Conservation (phyloP, 37 sponge, comb jelly and placozoan species). For the Amphimedon queenslandica region DNA sequence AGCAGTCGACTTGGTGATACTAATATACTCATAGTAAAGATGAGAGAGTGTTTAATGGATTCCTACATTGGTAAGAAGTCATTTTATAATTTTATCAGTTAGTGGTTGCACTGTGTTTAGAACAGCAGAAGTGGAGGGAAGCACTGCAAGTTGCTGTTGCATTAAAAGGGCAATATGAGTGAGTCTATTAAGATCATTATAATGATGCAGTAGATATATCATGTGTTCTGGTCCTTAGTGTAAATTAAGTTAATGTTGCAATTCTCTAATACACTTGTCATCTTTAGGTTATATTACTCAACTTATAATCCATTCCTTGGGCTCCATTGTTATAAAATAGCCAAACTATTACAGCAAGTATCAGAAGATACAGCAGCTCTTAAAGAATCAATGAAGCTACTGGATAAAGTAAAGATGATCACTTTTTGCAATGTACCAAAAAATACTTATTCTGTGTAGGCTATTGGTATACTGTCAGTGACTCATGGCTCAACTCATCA, state of each 20-base stretch:
- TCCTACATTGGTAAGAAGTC: constrained; percentile 28
- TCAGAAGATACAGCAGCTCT: neutral
- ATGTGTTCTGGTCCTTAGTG: too few species aligned
- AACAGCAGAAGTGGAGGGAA: constrained; percentile 18
- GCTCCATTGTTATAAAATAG: neutral
- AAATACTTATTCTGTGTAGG: neutral
- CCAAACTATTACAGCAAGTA: constrained; percentile 1
- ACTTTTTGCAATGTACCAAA: neutral
- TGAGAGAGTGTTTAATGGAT: constrained; percentile 26
- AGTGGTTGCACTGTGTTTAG: neutral
- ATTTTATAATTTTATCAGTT: neutral
- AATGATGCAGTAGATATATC: too few species aligned
- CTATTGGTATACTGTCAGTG: constrained; percentile 1
- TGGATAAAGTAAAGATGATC: neutral
- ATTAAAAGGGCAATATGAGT: constrained; percentile 24
- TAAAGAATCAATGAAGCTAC: neutral
- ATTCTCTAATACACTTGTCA: neutral
- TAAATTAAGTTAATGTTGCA: too few species aligned
- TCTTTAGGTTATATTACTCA: neutral
- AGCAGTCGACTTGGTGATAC: constrained; percentile 15
- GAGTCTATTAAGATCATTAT: too few species aligned
- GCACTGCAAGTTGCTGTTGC: constrained; percentile 14
- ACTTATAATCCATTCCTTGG: neutral
- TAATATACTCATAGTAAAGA: constrained; percentile 13
- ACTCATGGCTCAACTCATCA: neutral